Conservation (phyloP, 64 coral and sea anemone species). For the Hydrozoanthus tunicans region DNA sequence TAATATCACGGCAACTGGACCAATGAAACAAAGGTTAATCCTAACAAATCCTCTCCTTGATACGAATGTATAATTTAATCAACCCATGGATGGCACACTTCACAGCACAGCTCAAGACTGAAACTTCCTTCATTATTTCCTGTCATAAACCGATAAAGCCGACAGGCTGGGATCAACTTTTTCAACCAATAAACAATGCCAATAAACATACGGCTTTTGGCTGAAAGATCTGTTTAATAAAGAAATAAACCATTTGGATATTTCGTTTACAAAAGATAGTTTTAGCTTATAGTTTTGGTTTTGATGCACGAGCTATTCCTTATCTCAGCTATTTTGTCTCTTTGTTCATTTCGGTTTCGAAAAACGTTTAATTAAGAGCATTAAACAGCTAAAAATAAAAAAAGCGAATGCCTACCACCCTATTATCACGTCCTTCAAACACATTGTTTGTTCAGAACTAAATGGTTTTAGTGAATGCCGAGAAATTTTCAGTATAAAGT, state of each 20-base stretch:
- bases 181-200: too few relatives aligned
- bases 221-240: too few relatives aligned
- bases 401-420: neutral
- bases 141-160: too few relatives aligned
- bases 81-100: neutral
- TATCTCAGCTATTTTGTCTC: neutral
- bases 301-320: too few relatives aligned
- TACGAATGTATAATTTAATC: neutral
- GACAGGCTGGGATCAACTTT: too few relatives aligned
- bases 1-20: too few relatives aligned
- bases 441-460: neutral
- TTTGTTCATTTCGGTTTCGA: neutral
- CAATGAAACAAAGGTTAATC: neutral
- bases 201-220: too few relatives aligned
- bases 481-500: neutral
- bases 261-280: too few relatives aligned
- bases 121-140: too few relatives aligned
- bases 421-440: conserved; percentile 14
- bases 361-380: neutral
- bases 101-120: neutral
- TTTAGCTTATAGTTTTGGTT: too few relatives aligned
- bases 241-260: too few relatives aligned
- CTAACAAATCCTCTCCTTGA: neutral
- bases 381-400: conserved; percentile 13
- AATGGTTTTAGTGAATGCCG: neutral